phyloP scores from a whole-genome alignment of 2,888 invertebrate species.

The Automeris io region DNA sequence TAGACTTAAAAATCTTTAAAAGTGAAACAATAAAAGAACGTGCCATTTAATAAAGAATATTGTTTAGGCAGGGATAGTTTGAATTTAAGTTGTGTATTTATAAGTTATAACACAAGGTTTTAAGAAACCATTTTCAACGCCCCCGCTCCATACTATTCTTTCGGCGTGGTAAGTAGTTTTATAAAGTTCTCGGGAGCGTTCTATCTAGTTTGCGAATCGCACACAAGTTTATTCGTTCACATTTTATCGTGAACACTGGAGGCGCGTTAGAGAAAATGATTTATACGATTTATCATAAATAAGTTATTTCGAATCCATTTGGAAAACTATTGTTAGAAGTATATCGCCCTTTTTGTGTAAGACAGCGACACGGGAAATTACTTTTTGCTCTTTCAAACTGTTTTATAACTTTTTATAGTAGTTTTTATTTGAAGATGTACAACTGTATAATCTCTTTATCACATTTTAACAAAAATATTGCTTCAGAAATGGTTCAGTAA shows the following conservation, averaged over 20 bases:
- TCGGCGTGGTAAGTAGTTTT: slow-evolving; percentile 20
- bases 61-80: too few relatives aligned
- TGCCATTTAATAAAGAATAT: too few relatives aligned
- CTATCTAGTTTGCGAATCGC: slow-evolving; percentile 67
- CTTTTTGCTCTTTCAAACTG: background rate
- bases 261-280: slow-evolving; percentile 70
- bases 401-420: slow-evolving; percentile 8
- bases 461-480: too few relatives aligned
- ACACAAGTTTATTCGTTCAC: slow-evolving; percentile 70
- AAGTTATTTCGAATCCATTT: slow-evolving; percentile 63
- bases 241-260: slow-evolving; percentile 59
- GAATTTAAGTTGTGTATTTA: too few relatives aligned
- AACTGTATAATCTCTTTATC: too few relatives aligned
- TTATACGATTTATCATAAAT: slow-evolving; percentile 75
- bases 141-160: slow-evolving; percentile 21
- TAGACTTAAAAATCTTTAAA: too few relatives aligned
- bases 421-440: too few relatives aligned
- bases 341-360: slow-evolving; percentile 14
- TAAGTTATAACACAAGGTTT: too few relatives aligned
- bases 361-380: background rate
- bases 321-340: slow-evolving; percentile 48
- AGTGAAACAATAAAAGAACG: too few relatives aligned
- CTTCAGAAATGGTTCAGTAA: too few relatives aligned
- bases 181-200: slow-evolving; percentile 30
- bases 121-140: slow-evolving; percentile 20